Conservation (phyloP, 2,797 vertebrate species). For the Oreochromis grahami region DNA sequence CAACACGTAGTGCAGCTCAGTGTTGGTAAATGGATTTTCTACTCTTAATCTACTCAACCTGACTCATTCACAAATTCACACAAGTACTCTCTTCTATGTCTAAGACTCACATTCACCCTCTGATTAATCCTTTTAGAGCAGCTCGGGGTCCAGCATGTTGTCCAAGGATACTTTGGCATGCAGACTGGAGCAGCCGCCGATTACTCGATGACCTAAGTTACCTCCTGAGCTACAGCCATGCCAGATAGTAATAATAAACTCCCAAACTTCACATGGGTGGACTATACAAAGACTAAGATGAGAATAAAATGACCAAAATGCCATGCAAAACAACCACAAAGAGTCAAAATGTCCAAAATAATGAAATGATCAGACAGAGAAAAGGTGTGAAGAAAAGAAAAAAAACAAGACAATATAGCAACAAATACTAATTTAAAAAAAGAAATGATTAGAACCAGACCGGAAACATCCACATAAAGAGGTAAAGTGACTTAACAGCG, state of each 20-base stretch:
- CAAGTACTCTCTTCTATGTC: neutral
- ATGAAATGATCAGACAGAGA: neutral
- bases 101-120: neutral
- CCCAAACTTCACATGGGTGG: neutral
- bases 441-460: accelerated
- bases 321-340: neutral
- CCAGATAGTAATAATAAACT: neutral
- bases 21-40: neutral
- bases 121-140: neutral
- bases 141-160: neutral
- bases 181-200: neutral
- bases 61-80: neutral
- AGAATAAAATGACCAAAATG: neutral
- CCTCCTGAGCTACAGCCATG: neutral
- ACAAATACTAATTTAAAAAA: neutral
- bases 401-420: neutral
- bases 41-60: neutral
- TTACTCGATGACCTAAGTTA: neutral
- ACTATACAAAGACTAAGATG: neutral
- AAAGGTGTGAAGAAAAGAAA: neutral
- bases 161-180: neutral
- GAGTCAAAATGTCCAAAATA: neutral
- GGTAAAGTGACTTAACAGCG: neutral
- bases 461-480: accelerated
- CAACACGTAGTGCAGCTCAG: neutral